phyloP scores from a whole-genome alignment of 2,113 vertebrate genomes.

The Cavia porcellus region DNA sequence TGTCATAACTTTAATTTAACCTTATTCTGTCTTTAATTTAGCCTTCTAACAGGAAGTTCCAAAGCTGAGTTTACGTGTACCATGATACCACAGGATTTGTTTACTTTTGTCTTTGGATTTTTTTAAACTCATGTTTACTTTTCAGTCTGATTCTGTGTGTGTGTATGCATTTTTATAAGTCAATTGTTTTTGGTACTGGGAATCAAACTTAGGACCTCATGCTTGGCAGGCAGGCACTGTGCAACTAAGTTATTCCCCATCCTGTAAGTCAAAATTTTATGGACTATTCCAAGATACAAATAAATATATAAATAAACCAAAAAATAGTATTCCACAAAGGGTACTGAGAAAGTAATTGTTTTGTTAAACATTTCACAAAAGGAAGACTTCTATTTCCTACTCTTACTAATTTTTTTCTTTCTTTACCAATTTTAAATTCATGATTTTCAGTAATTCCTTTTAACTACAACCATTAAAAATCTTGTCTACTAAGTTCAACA shows the following conservation, averaged over 20 bases:
- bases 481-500: conserved; percentile 6
- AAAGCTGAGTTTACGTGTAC: background rate
- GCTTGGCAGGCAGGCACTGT: background rate
- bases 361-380: conserved; percentile 2
- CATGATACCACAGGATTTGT: background rate
- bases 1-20: background rate
- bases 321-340: background rate
- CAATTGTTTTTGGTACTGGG: background rate
- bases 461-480: background rate
- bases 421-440: background rate
- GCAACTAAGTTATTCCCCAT: background rate
- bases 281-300: conserved; percentile 2
- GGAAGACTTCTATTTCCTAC: background rate
- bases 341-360: background rate
- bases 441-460: background rate
- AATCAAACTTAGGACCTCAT: background rate
- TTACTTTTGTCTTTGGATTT: background rate
- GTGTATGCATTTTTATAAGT: background rate
- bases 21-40: conserved; percentile 9
- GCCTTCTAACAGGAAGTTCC: background rate
- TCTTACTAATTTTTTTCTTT: background rate
- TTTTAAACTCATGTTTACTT: background rate
- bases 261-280: background rate
- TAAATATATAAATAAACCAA: background rate
- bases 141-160: background rate